Base-by-base conservation (phyloP, 2,113 vertebrate genomes). In the Peucedramus taeniatus region DNA sequence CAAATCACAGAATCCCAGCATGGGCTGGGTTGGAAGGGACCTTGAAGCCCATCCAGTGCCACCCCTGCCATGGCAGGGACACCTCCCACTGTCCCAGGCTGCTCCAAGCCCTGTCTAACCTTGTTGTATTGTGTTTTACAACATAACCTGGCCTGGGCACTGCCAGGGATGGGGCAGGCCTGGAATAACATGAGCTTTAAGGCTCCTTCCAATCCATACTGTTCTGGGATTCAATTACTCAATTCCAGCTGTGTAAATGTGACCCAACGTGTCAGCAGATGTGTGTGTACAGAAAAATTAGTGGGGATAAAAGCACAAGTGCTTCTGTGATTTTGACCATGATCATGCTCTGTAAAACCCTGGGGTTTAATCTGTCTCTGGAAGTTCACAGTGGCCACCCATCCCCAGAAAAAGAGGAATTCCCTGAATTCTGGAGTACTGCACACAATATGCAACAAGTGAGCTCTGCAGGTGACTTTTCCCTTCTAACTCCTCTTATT, bases 141-240 rank as follows among this genome's bases (percentile, higher is more conserved):
- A n/a, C n/a, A n/a, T n/a, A n/a, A n/a, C 10, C 42, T 27, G 40
- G 49, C 35, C 57, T 64, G 1, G 57, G 45, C 60, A 66, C 28
- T 17, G 2, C 23, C 69, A 51, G 45, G 50, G 57, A 40, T 35
- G 47, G 28, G 31, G 24, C 60, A 57, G 42, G 45, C 28, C 10
- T n/a, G n/a, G 12, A 14, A n/a, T 14, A 13, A 10, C 1, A 17
- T 0, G 1, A 35, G 49, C 26, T 49, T 18, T 22, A 64, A 42
- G 42, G 57, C 15, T 47, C 75, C 24, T 49, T 35, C 42, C 26
- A 57, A 27, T 3, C 76, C 76, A 40, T 4, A 13, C 35, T 27
- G 31, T 0, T 40, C 30, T 71, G 57, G 26, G 26, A 71, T 10
- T 42, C 66, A 22, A 0, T 5, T 26, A 42, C 17, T 27, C 65